Base-by-base conservation (phyloP, 2,797 vertebrate species). In the Anguilla anguilla region DNA sequence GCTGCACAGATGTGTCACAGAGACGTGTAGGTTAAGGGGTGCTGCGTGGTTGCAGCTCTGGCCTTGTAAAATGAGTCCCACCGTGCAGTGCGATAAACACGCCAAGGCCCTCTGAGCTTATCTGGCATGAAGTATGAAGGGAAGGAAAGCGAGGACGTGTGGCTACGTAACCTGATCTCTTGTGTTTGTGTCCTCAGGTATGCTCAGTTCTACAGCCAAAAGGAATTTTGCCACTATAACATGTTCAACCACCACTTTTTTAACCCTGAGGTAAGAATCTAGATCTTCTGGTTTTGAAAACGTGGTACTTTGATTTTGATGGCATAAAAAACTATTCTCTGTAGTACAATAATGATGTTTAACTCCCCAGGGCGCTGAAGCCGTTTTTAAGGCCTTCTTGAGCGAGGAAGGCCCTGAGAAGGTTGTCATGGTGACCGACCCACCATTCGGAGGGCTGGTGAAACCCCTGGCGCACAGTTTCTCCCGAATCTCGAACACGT, bases 211-310 rank as follows among this genome's bases (percentile, higher is more conserved):
- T 98, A 98, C 91, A 90, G 92, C 49, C 95, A 95, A 89, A 95
- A 97, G 59, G 97, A 98, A 64, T 99, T 99, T 93, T 98, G 98
- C 91, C 98, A 97, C 92, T 99, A 99, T 93, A 99, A 99, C 92
- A 99, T 99, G 98, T 99, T 99, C 94, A 99, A 99, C 92, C 97
- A 99, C 94, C 95, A 98, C 94, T 98, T 98, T 94, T 99, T 99
- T 94, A 96, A 88, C 0, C 97, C 96, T 91, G 93, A 98, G 98
- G 98, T 99, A 96, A 95, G 94, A 51, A n/a, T 81, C 31, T 25
- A 35, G 31, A 77, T 19, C 74, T 5, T 17, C 3, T 39, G 4
- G 11, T 15, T 39, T 77, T 43, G 0, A 11, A 31, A 46, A 46
- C 25, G 64, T n/a, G 55, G 1, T 49, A 64, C 2, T 10, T 67